phyloP scores from a whole-genome alignment of 2,797 vertebrate species.

The Pelodytes ibericus region DNA sequence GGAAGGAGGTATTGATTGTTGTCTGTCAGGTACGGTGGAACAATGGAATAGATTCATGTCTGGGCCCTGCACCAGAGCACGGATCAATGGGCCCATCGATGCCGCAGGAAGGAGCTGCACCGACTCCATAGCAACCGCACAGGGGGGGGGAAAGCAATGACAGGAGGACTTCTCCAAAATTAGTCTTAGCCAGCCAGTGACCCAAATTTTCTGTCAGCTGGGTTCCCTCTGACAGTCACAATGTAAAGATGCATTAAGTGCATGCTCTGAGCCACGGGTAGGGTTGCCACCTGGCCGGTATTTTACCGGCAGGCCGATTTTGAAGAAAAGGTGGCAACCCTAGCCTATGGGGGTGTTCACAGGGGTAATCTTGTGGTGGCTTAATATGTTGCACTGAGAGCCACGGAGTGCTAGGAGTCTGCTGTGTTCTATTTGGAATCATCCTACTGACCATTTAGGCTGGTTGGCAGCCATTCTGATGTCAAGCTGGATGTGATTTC shows the following conservation, averaged over 20 bases:
- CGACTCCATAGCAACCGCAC: conserved; percentile 59
- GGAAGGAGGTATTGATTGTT: conserved; percentile 57
- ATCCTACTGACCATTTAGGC: no score
- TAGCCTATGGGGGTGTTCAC: no score
- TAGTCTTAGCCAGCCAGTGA: conserved; percentile 34
- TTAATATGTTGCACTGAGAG: no score
- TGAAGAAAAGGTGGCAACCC: no score
- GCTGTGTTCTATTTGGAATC: no score
- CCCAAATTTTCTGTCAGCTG: conserved; percentile 41
- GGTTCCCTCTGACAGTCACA: background rate
- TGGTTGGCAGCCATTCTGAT: no score
- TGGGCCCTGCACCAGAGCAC: conserved; percentile 59
- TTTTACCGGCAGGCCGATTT: no score
- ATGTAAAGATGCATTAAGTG: background rate
- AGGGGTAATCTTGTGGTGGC: no score
- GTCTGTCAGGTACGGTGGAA: conserved; percentile 60
- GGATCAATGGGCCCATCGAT: conserved; percentile 62
- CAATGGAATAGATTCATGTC: conserved; percentile 59
- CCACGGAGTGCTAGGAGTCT: no score
- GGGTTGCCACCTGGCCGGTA: no score
- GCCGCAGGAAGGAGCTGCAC: conserved; percentile 55
- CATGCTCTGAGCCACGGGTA: background rate
- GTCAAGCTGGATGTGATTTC: no score
- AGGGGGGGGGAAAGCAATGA: conserved; percentile 25
- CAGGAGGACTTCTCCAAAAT: conserved; percentile 32